Evolutionary conservation across 1,140 invertebrate genomes (phyloP), one percentile per base, ranked within the genome.

Genomic region (Acromyrmex heyeri): DNA sequence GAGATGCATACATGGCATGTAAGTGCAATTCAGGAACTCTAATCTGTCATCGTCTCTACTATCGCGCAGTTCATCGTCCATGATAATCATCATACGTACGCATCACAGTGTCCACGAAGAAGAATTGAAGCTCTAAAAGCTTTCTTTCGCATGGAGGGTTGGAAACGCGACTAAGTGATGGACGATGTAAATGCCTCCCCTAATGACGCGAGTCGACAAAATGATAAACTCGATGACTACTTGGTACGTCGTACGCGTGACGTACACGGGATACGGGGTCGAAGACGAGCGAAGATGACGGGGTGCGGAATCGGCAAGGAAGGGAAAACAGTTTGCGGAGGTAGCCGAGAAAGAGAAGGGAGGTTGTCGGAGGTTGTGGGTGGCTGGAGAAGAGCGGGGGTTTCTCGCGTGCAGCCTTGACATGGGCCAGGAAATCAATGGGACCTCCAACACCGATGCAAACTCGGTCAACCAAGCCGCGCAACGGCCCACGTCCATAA

Each of bases 371-470:
- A 70, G 86, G 72, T 90, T 87, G 88, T 88, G 89, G 88, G 90
- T 90, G 90, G 88, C 89, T 85, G 89, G 87, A 82, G 82, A 73
- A 87, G 87, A 90, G 87, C 86, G 78, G 92, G 82, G 88, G 85
- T 83, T 91, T 90, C 92, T 94, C 93, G 94, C 93, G 94, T 94
- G 94, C 94, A 95, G 93, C 94, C 94, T 94, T 95, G 94, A 95
- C 94, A 95, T 94, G 94, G 93, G 91, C 92, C 91, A 94, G 93
- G 92, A 95, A 95, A 95, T 95, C 94, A 95, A 95, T 95, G 94
- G 94, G 93, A 94, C 93, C 94, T 94, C 93, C 93, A 94, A 94
- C 93, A 93, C 91, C 85, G 91, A 93, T 92, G 91, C 91, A 93
- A 91, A 94, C 93, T 93, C 92, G 93, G 93, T 92, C 93, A 93